Evolutionary conservation across 2,888 invertebrate genomes (phyloP), one percentile per base, ranked within the genome.

Genomic region (Xanthorhoe designata): DNA sequence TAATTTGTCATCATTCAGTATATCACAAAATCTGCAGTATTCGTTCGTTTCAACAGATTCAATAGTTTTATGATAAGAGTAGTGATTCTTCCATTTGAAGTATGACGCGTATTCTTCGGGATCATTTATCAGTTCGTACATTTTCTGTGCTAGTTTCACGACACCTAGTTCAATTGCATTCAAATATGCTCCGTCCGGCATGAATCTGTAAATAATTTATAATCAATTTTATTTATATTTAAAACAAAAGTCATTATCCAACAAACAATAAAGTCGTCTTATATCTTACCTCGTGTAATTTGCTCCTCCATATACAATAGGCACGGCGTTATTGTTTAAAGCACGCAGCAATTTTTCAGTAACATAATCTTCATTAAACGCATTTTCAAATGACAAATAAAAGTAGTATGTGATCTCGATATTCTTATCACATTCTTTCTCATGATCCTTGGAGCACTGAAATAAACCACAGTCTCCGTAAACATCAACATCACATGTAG

Each of bases 231-330:
- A 24, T 4, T 24, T 24, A 24, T 24, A 24, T 24, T 24, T 3
- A 24, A 24, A 24, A 24, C 24, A 24, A 24, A 24, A 24, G 24
- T 1, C 4, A 24, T 24, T 24, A 24, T 24, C 24, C 24, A 24
- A 24, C 24, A 24, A 24, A 24, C 24, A 24, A 24, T 24, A 24
- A n/a, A 24, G 24, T 24, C 24, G 4, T 24, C 29, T 13, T 17
- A 35, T 18, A 19, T 15, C 69, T 72, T 74, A 86, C 87, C 85
- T 78, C 15, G 82, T 72, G 71, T 88, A 87, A 66, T 88, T 80
- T 53, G 94, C 94, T 42, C 94, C 95, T 15, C 96, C 96, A 87
- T 94, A 95, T n/a, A 96, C 96, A 47, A 96, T 94, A 0, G 96
- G 96, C n/a, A 96, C 86, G 9, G 95, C 92, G 76, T 94, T 92